A percentile compares a stretch with the other conserved stretches of the same genome.
phyloP scores from a whole-genome alignment of 2,797 vertebrate species.

The Catostomus latipinnis region DNA sequence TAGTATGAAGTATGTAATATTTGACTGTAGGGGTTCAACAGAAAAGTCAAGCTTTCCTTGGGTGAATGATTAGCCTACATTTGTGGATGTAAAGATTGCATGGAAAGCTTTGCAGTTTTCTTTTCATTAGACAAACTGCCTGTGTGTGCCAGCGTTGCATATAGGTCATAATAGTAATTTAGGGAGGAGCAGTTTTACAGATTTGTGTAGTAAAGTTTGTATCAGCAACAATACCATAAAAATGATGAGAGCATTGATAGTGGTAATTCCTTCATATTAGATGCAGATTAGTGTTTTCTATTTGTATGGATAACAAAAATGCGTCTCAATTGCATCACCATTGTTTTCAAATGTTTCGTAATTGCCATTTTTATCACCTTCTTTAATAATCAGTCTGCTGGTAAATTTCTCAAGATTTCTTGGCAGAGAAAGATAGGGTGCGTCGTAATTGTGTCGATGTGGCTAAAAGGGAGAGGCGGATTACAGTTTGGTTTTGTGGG shows the following conservation, averaged over 20 bases:
- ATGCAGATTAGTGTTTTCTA: not conserved
- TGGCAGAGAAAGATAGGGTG: constrained; percentile 64
- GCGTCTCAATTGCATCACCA: not conserved
- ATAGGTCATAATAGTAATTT: constrained; percentile 73
- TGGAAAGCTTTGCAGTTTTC: not conserved
- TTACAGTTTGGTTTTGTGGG: constrained; percentile 70
- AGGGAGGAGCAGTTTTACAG: not conserved
- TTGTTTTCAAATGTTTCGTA: not conserved
- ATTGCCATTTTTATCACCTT: not conserved
- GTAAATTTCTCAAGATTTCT: constrained; percentile 62
- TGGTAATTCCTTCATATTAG: not conserved
- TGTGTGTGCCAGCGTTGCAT: constrained; percentile 70
- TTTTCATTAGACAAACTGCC: constrained; percentile 40
- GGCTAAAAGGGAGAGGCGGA: constrained; percentile 63
- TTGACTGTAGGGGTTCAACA: not conserved
- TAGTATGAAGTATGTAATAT: not conserved
- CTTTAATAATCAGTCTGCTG: not conserved
- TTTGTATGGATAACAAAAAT: not conserved
- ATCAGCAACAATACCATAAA: not conserved
- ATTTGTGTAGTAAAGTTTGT: not conserved
- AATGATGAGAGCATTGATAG: not conserved
- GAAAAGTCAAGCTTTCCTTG: not conserved
- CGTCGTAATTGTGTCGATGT: constrained; percentile 71
- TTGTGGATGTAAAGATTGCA: not conserved
- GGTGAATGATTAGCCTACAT: not conserved